Evolutionary conservation across 1,140 invertebrate genomes (phyloP).

Genomic region (Mylabris phalerata): DNA sequence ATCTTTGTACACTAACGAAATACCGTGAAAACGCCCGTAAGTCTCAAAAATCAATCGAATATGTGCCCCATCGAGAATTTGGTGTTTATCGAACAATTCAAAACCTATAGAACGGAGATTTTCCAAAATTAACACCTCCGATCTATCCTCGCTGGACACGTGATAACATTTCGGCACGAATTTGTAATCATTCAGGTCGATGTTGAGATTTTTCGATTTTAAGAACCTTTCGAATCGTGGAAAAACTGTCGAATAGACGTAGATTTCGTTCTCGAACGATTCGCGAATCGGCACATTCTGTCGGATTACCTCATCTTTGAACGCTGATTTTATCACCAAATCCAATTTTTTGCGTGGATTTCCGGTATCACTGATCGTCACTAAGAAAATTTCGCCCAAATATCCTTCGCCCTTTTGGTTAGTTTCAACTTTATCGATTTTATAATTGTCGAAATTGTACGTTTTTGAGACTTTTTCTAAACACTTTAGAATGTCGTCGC

Average conservation of each 20-base stretch:
- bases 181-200: conserved; percentile 8
- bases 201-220: neutral
- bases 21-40: conserved; percentile 48
- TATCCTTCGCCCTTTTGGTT: conserved; percentile 1
- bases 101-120: conserved; percentile 44
- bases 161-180: conserved; percentile 35
- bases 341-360: neutral
- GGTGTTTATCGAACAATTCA: conserved; percentile 41
- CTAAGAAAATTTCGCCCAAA: conserved; percentile 2
- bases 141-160: conserved; percentile 30
- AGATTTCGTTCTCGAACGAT: neutral
- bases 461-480: too few species aligned
- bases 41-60: conserved; percentile 41
- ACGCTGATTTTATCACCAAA: neutral
- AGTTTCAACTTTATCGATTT: neutral
- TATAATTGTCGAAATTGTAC: too few species aligned
- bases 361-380: neutral
- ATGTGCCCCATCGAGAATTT: conserved; percentile 41
- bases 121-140: conserved; percentile 48
- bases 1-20: conserved; percentile 44
- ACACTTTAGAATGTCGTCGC: too few species aligned
- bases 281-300: neutral
- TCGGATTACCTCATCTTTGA: neutral
- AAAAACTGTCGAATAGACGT: neutral
- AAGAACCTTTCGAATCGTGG: neutral